A percentile compares a stretch with the other conserved stretches of the same genome.
phyloP scores from a whole-genome alignment of 2,888 invertebrate species.

The Pristionchus fissidentatus region DNA sequence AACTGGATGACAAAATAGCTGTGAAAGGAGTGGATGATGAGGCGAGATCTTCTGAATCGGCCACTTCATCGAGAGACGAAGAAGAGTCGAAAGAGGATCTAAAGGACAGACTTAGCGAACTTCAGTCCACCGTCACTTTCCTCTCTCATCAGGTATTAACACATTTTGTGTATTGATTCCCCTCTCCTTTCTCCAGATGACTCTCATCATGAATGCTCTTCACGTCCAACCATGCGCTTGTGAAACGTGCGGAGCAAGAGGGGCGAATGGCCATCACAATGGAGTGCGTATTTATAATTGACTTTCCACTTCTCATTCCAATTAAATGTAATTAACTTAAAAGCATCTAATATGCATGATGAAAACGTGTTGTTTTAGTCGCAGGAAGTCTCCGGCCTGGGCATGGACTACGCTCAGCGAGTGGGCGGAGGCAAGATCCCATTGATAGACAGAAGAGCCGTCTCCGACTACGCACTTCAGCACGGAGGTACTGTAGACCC shows the following conservation, averaged over 20 bases:
- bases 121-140: background rate
- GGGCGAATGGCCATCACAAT: constrained; percentile 12
- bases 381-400: background rate
- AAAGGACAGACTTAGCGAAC: background rate
- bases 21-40: background rate
- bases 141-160: constrained; percentile 43
- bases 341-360: no score
- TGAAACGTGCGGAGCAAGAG: background rate
- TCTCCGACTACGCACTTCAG: constrained; percentile 54
- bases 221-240: constrained; percentile 39
- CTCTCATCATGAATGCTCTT: constrained; percentile 30
- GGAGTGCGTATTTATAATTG: background rate
- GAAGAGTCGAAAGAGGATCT: constrained; percentile 25
- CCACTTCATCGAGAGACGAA: constrained; percentile 37
- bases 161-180: background rate
- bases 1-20: background rate
- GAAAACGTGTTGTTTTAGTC: no score
- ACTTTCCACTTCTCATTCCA: background rate
- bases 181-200: constrained; percentile 14
- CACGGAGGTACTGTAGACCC: constrained; percentile 35
- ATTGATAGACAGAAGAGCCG: constrained; percentile 50
- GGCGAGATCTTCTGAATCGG: background rate
- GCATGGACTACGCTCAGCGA: constrained; percentile 31
- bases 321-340: constrained; percentile 18
- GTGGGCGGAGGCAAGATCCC: constrained; percentile 55